These are phyloP conservation scores for Danionella cerebrum DNA, from an alignment of 2,113 vertebrate species.

Conservation along the genomic window DNA sequence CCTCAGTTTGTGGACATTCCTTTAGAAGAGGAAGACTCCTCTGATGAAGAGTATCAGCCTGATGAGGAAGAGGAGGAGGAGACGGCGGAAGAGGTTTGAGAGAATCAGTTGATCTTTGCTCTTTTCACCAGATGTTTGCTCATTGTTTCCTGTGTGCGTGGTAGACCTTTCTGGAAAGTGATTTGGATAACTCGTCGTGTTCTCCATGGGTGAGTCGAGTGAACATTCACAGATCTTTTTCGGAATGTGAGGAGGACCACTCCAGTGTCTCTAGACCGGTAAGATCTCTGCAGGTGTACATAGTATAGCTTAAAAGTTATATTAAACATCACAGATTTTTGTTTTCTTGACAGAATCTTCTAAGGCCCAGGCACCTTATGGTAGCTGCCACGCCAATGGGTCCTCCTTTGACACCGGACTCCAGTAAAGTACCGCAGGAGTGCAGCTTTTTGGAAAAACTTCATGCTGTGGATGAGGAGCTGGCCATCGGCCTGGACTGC, in stretches of 20 bases:
- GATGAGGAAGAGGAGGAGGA: conserved; percentile 95
- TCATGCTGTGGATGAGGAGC: conserved; percentile 87
- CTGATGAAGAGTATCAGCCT: conserved; percentile 91
- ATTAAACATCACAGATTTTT: neutral
- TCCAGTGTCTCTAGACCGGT: conserved; percentile 59
- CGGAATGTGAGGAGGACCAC: conserved; percentile 62
- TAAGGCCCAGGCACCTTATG: conserved; percentile 59
- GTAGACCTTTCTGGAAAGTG: conserved; percentile 89
- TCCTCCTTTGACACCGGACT: conserved; percentile 70
- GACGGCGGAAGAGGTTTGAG: conserved; percentile 76
- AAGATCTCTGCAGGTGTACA: neutral
- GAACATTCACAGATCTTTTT: conserved; percentile 39
- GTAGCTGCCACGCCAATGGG: conserved; percentile 79
- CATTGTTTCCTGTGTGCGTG: conserved; percentile 24
- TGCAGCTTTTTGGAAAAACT: conserved; percentile 88
- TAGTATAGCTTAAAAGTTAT: neutral
- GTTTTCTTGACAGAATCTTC: conserved; percentile 32
- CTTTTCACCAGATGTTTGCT: neutral
- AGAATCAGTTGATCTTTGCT: neutral
- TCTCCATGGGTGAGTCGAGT: conserved; percentile 75
- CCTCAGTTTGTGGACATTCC: conserved; percentile 94
- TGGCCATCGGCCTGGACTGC: conserved; percentile 73
- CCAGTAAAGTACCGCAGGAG: conserved; percentile 59
- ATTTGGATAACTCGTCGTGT: conserved; percentile 84
- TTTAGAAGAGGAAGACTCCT: conserved; percentile 92